Base-by-base conservation (phyloP, 1,140 invertebrate species). In the Babylonia areolata region DNA sequence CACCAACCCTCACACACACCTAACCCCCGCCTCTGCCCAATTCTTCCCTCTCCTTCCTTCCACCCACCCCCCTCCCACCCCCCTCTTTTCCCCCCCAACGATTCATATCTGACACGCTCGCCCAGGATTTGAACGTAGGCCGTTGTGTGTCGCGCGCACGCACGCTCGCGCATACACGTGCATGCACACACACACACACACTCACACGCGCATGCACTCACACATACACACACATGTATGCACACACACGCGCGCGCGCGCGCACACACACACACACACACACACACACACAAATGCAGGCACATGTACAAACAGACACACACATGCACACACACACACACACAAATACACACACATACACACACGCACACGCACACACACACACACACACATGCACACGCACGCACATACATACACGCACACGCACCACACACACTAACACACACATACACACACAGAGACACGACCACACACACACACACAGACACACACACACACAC, bases 371-470 rank as follows among this genome's bases (percentile, higher is more conserved):
- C 31, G 35, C 69, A 35, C 69, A 73, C 69, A 73, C 20, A 35
- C 69, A 73, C 69, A 73, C 69, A 73, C 71, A 73, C 71, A 73
- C 71, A 73, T 31, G 35, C 71, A 73, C 71, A 73, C 71, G 35
- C 71, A 6, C 69, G 17, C 69, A 73, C 69, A 35, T 23, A 73
- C 69, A 73, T 31, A 35, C 69, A 35, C 69, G 23, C 69, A 35
- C 69, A 15, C 42, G 42, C 42, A 15, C 42, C n/a, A n/a, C n/a
- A n/a, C n/a, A n/a, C n/a, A n/a, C n/a, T n/a, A n/a, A n/a, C n/a
- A n/a, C n/a, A n/a, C n/a, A n/a, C n/a, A n/a, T n/a, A n/a, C n/a
- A n/a, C n/a, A n/a, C n/a, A n/a, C n/a, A n/a, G n/a, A n/a, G n/a
- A n/a, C n/a, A n/a, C n/a, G n/a, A n/a, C n/a, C n/a, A n/a, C n/a